Conservation (phyloP, 2,113 vertebrate species). For the Scolopax mira region DNA sequence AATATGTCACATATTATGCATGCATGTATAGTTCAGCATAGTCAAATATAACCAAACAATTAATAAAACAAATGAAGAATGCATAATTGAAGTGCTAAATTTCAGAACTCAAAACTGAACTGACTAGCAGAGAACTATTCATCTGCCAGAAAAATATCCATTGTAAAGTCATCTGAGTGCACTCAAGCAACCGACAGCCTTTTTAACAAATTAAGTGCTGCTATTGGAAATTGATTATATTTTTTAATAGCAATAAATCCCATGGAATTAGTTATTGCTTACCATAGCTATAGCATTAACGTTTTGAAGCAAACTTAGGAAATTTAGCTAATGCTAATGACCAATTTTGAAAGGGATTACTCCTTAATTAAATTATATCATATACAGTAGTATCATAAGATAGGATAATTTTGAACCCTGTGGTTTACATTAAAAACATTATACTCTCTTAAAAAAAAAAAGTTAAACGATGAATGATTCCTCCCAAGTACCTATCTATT, state of each 20-base stretch:
- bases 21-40: slow-evolving; percentile 42
- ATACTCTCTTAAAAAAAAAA: neutral
- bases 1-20: slow-evolving; percentile 56
- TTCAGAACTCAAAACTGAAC: slow-evolving; percentile 11
- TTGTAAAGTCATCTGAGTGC: slow-evolving; percentile 38
- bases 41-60: slow-evolving; percentile 63
- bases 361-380: slow-evolving; percentile 40
- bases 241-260: slow-evolving; percentile 62
- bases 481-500: neutral
- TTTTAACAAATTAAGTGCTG: slow-evolving; percentile 37
- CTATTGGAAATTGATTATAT: slow-evolving; percentile 54
- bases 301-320: slow-evolving; percentile 41
- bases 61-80: slow-evolving; percentile 62
- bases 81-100: slow-evolving; percentile 40
- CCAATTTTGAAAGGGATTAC: slow-evolving; percentile 52
- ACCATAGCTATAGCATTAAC: slow-evolving; percentile 31
- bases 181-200: slow-evolving; percentile 15
- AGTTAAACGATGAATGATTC: neutral
- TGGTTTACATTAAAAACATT: neutral
- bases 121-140: slow-evolving; percentile 24
- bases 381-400: neutral
- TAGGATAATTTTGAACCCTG: too few species aligned
- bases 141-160: slow-evolving; percentile 34
- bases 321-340: slow-evolving; percentile 55
- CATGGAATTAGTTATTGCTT: slow-evolving; percentile 58